Conservation (phyloP, 2,888 invertebrate genomes). For the Eudiplozoon nipponicum region DNA sequence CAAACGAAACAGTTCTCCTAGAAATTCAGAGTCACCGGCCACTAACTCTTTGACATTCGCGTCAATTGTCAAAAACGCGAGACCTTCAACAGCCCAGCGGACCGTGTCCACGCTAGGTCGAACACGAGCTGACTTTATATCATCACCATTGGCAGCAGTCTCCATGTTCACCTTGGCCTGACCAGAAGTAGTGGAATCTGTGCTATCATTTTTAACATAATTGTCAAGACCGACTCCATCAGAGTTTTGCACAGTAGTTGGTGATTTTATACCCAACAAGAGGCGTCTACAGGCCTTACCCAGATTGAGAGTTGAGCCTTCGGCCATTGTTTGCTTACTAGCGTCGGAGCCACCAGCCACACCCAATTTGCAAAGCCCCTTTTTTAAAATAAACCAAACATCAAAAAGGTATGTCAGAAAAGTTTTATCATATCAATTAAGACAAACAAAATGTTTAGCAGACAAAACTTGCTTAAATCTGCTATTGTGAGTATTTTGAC, state of each 20-base stretch:
- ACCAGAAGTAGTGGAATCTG: neutral
- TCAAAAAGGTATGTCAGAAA: too few relatives aligned
- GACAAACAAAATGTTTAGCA: too few relatives aligned
- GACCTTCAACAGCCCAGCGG: conserved; percentile 77
- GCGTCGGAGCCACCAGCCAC: conserved; percentile 66
- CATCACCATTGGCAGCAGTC: neutral
- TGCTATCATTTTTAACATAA: neutral
- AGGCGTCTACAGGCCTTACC: conserved; percentile 51
- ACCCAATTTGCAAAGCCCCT: conserved; percentile 69
- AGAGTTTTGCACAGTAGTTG: too few relatives aligned
- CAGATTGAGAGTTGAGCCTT: conserved; percentile 59
- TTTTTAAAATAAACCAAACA: too few relatives aligned
- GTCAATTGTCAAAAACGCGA: conserved; percentile 75
- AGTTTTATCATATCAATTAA: too few relatives aligned
- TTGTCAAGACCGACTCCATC: neutral
- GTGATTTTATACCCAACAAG: neutral
- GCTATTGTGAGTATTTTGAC: too few relatives aligned
- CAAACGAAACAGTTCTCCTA: conserved; percentile 53
- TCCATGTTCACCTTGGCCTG: too few relatives aligned
- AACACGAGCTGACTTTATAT: conserved; percentile 9
- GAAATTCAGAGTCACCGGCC: conserved; percentile 46
- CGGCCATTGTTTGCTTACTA: conserved; percentile 64
- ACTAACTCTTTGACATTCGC: conserved; percentile 90
- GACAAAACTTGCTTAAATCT: too few relatives aligned
- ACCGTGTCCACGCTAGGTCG: conserved; percentile 31